Percentiles rank a stretch among this genome's conserved stretches.
These are phyloP conservation scores for Meiosimyza decipiens DNA, from an alignment of 2,888 invertebrate genomes.

Conservation along the genomic window DNA sequence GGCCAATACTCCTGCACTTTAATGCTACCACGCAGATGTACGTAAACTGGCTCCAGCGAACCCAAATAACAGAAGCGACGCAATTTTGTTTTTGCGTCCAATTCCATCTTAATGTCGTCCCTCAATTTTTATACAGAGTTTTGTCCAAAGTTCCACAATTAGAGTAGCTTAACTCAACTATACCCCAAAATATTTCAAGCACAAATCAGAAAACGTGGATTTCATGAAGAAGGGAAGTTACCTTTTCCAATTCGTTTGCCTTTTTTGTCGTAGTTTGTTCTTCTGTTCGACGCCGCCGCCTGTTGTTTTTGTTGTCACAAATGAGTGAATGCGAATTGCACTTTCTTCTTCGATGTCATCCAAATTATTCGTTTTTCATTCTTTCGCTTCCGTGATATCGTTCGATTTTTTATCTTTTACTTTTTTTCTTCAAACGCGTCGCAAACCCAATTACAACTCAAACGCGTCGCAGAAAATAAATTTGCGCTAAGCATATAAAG, in stretches of 20 bases:
- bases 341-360: too few relatives aligned
- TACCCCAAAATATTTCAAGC: neutral
- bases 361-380: too few relatives aligned
- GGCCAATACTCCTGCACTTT: constrained; percentile 43
- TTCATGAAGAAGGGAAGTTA: too few relatives aligned
- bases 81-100: constrained; percentile 45
- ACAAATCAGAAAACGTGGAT: neutral
- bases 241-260: neutral
- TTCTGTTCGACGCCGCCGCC: neutral
- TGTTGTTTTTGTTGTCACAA: too few relatives aligned
- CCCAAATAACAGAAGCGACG: constrained; percentile 59
- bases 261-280: neutral
- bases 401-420: too few relatives aligned
- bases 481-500: neutral
- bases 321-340: too few relatives aligned
- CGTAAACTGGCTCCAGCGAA: constrained; percentile 53
- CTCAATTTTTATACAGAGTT: neutral
- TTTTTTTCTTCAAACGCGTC: too few relatives aligned
- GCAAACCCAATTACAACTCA: neutral
- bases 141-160: neutral
- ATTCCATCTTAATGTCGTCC: constrained; percentile 26
- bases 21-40: constrained; percentile 41
- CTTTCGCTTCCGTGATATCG: too few relatives aligned
- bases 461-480: neutral
- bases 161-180: neutral